phyloP scores from a whole-genome alignment of 1,140 invertebrate species.

The Anastrepha obliqua region DNA sequence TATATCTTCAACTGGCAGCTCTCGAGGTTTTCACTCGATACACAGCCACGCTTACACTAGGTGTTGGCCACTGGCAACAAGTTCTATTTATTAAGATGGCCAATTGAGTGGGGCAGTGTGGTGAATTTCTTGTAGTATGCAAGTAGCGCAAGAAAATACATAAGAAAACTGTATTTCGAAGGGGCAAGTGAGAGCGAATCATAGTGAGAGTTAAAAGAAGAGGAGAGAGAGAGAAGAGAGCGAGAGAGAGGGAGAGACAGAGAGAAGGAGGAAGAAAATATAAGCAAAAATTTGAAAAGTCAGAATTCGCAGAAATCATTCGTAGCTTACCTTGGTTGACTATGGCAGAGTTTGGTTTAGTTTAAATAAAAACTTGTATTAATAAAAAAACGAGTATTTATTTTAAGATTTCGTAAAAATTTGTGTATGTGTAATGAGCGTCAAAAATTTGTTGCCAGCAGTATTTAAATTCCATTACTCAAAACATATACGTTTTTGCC shows the following conservation, averaged over 20 bases:
- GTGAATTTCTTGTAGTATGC: conserved; percentile 51
- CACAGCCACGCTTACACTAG: conserved; percentile 75
- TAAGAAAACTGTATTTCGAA: neutral
- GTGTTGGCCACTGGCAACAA: conserved; percentile 72
- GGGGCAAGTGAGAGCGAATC: neutral
- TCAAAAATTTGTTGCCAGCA: too few relatives aligned
- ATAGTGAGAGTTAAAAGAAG: neutral
- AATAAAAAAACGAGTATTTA: too few relatives aligned
- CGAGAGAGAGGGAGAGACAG: neutral
- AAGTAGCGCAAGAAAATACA: neutral
- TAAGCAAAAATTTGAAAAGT: neutral
- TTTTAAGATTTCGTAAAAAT: too few relatives aligned
- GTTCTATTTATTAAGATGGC: conserved; percentile 74
- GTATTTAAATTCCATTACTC: too few relatives aligned
- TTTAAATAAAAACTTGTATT: too few relatives aligned
- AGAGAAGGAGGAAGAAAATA: neutral
- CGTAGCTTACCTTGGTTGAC: too few relatives aligned
- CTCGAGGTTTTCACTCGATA: conserved; percentile 69
- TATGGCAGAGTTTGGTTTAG: too few relatives aligned
- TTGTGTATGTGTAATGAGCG: too few relatives aligned
- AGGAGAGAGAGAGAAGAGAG: neutral
- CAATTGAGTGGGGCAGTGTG: conserved; percentile 55
- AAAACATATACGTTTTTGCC: neutral
- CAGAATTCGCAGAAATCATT: neutral
- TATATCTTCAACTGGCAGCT: conserved; percentile 55